Percentiles rank a stretch among this genome's conserved stretches.
These are phyloP conservation scores for Dusona sp. DNA, from an alignment of 2,888 invertebrate species.

Conservation along the genomic window DNA sequence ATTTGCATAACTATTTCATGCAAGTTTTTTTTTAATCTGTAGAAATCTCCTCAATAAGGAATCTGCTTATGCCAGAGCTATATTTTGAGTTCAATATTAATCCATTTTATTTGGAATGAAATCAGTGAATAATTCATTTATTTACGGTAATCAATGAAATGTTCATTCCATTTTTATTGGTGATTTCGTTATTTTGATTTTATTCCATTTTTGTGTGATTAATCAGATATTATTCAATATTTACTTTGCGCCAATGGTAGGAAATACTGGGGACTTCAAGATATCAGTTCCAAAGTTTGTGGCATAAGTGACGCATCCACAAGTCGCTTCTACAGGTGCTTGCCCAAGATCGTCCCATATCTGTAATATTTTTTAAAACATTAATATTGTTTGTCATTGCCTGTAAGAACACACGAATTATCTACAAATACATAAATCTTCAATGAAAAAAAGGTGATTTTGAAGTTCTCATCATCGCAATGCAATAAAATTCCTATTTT, in stretches of 20 bases:
- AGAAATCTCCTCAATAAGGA: neutral
- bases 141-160: neutral
- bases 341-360: neutral
- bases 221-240: neutral
- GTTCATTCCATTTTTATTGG: neutral
- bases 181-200: neutral
- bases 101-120: neutral
- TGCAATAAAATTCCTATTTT: neutral
- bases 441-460: neutral
- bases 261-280: neutral
- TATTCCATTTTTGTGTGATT: neutral
- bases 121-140: neutral
- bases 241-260: neutral
- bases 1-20: neutral
- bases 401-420: neutral
- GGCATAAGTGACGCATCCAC: neutral
- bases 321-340: neutral
- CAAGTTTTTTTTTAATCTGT: neutral
- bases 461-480: neutral
- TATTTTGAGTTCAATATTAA: neutral
- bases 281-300: neutral
- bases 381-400: neutral
- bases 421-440: neutral
- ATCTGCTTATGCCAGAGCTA: neutral
- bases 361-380: neutral